Evolutionary conservation across 2,888 invertebrate genomes (phyloP).

Genomic region (Platycnemis pennipes): DNA sequence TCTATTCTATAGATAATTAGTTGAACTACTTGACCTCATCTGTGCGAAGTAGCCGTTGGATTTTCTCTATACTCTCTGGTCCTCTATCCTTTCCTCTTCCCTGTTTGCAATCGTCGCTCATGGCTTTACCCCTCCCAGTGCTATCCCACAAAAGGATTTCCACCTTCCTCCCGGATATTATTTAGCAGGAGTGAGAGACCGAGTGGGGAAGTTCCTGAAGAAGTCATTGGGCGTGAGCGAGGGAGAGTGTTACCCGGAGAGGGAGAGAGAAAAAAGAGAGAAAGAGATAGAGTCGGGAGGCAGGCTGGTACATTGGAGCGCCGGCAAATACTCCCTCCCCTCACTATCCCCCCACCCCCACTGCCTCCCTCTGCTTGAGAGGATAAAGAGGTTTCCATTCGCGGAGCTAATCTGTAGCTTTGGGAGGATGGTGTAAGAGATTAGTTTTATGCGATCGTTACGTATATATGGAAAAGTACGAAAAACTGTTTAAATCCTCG

Average conservation of each 20-base stretch:
- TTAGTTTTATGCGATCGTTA: slow-evolving; percentile 20
- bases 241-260: neutral
- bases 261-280: neutral
- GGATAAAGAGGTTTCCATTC: slow-evolving; percentile 9
- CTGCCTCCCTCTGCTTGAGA: neutral
- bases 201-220: neutral
- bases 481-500: slow-evolving; percentile 12
- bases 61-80: too few species aligned
- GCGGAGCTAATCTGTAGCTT: slow-evolving; percentile 29
- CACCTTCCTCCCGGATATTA: neutral
- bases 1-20: too few species aligned
- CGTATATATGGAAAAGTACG: slow-evolving; percentile 31
- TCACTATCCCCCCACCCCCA: neutral
- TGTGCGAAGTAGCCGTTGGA: too few species aligned
- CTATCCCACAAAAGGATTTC: too few species aligned
- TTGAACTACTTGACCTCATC: too few species aligned
- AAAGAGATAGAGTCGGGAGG: neutral
- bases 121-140: too few species aligned
- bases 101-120: too few species aligned
- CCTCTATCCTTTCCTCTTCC: too few species aligned
- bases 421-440: slow-evolving; percentile 16
- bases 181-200: neutral
- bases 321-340: neutral
- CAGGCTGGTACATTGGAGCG: too few species aligned
- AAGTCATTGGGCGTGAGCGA: neutral